Evolutionary conservation across 92 coral and sea anemone species (phyloP).

Genomic region (Chrysogorgia sp.): DNA sequence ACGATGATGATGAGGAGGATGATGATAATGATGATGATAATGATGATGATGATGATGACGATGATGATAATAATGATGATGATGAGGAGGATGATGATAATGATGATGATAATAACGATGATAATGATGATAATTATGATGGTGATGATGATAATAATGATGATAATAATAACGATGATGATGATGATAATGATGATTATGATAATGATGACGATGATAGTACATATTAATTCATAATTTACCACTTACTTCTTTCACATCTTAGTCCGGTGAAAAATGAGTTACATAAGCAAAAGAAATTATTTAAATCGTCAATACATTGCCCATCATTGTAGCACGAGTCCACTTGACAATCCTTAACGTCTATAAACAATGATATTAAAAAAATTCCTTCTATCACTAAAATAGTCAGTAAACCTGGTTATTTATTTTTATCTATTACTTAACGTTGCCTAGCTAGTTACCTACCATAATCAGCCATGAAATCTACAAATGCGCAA

Average conservation of each 20-base stretch:
- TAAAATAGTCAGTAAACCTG: too few relatives aligned
- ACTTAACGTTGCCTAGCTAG: too few relatives aligned
- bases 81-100: background rate
- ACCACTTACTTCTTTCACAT: slow-evolving; percentile 31
- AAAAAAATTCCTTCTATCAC: too few relatives aligned
- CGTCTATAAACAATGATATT: background rate
- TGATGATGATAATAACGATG: too few relatives aligned
- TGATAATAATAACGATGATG: background rate
- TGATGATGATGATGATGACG: background rate
- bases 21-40: too few relatives aligned
- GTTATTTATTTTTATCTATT: too few relatives aligned
- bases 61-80: too few relatives aligned
- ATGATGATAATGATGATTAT: background rate
- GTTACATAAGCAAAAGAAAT: slow-evolving; percentile 17
- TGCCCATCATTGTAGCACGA: background rate
- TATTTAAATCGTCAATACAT: slow-evolving; percentile 10
- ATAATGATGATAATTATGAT: background rate
- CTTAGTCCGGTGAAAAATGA: slow-evolving; percentile 14
- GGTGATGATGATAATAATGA: background rate
- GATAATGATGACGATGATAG: background rate
- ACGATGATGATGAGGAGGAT: background rate
- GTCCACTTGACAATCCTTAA: slow-evolving; percentile 7
- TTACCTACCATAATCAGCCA: too few relatives aligned
- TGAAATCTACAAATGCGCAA: background rate
- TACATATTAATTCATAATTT: background rate